Evolutionary conservation across 1,140 invertebrate species (phyloP).

Genomic region (Cyphomyrmex costatus): DNA sequence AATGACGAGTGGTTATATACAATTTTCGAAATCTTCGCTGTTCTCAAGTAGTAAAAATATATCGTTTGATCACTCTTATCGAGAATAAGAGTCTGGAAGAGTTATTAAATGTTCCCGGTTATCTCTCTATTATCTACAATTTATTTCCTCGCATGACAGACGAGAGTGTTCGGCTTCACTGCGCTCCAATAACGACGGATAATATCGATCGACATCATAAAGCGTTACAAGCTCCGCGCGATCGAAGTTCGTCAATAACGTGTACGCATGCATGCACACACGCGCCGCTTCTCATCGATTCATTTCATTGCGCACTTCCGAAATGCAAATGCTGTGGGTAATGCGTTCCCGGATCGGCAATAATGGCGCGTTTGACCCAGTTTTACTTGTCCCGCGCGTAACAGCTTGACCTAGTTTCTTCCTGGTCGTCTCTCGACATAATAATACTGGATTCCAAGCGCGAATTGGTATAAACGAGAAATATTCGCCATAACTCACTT

Average conservation of each 20-base stretch:
- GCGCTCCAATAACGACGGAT: background rate
- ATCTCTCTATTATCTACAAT: conserved; percentile 15
- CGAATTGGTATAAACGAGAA: conserved; percentile 39
- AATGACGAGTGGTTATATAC: background rate
- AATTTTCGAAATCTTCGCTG: background rate
- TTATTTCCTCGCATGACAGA: background rate
- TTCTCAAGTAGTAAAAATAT: background rate
- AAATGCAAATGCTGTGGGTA: background rate
- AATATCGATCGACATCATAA: background rate
- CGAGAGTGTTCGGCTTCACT: background rate
- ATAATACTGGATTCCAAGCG: conserved; percentile 49
- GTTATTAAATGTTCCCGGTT: background rate
- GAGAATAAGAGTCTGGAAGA: background rate
- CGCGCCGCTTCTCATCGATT: conserved; percentile 28
- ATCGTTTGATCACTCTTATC: background rate
- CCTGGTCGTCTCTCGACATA: background rate
- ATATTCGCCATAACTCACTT: conserved; percentile 5
- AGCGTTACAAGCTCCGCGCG: background rate
- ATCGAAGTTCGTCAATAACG: conserved; percentile 8
- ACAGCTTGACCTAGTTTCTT: conserved; percentile 68
- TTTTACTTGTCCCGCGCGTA: conserved; percentile 40
- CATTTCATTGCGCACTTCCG: background rate
- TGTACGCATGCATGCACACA: background rate
- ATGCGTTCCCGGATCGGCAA: background rate
- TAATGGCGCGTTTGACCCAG: conserved; percentile 61